Conservation (phyloP, 2,888 invertebrate genomes). For the Troides helena region DNA sequence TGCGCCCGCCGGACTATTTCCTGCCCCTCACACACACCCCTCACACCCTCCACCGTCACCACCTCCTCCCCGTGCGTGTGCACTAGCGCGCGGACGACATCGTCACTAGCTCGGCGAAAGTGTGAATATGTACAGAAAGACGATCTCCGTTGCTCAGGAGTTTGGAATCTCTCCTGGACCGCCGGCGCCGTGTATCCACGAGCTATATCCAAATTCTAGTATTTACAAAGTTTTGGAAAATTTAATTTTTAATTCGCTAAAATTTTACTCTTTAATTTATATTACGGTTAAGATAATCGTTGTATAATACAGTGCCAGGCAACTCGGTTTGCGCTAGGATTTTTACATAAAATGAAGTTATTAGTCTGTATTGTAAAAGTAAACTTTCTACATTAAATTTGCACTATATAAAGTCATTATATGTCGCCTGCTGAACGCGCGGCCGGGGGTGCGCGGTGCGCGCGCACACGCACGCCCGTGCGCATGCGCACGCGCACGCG, state of each 20-base stretch:
- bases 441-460: conserved; percentile 34
- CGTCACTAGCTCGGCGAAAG: conserved; percentile 61
- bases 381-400: conserved; percentile 77
- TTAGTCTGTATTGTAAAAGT: conserved; percentile 76
- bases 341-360: conserved; percentile 78
- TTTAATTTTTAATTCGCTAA: conserved; percentile 80
- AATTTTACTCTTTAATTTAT: conserved; percentile 79
- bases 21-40: background rate
- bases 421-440: conserved; percentile 57
- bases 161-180: conserved; percentile 58
- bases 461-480: conserved; percentile 5
- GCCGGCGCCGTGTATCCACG: conserved; percentile 53
- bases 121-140: conserved; percentile 65
- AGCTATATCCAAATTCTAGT: conserved; percentile 74
- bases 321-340: conserved; percentile 77
- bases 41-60: conserved; percentile 33
- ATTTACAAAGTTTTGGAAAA: conserved; percentile 79
- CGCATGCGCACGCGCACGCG: conserved; percentile 16
- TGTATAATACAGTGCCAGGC: conserved; percentile 77
- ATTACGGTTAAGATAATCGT: conserved; percentile 75
- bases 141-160: conserved; percentile 71
- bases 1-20: conserved; percentile 34
- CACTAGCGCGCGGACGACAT: conserved; percentile 46
- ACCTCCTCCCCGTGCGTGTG: background rate
- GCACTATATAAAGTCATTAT: conserved; percentile 71